Evolutionary conservation across 2,113 vertebrate genomes (phyloP), one percentile per base, ranked within the genome.

Genomic region (Pluvianellus socialis): DNA sequence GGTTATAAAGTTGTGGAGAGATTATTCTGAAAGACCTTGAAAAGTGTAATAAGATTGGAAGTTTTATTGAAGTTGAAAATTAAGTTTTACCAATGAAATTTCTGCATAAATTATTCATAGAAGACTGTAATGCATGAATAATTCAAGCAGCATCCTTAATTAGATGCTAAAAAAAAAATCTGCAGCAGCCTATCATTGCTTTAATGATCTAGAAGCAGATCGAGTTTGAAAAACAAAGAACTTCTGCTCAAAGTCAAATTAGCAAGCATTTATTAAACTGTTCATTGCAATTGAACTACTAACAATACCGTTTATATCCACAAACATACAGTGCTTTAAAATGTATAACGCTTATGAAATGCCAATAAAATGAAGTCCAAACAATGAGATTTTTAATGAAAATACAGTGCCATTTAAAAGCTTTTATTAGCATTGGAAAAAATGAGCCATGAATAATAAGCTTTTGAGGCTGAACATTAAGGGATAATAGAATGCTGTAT

Each of bases 101-200:
- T 94, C 35, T 86, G 63, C 27, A 82, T 97, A 96, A 95, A 96
- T 97, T 97, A 96, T 96, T 96, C 77, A 90, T 88, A 55, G 77
- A 81, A 86, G 32, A 53, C 35, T 47, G 89, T 96, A 90, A 93
- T 59, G 21, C 16, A 96, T 95, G 53, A 95, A 96, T 95, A 95
- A 96, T 97, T 97, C 79, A 95, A 90, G 27, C 3, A 49, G 22
- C 50, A 86, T 86, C 55, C 96, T 89, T 94, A 97, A 95, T 94
- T 94, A 94, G 66, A 77, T 82, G 22, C 42, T 82, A 88, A 82
- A 95, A 86, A 95, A 40, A 2, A 1, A 14, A 18, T 82, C 45
- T 87, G 21, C 40, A 85, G 49, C 50, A 93, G 15, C 70, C 49
- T 85, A 92, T 92, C 91, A 79, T 35, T 63, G 42, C 33, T 92